Evolutionary conservation across 2,888 invertebrate genomes (phyloP), one percentile per base, ranked within the genome.

Genomic region (Ennomos quercinarius): DNA sequence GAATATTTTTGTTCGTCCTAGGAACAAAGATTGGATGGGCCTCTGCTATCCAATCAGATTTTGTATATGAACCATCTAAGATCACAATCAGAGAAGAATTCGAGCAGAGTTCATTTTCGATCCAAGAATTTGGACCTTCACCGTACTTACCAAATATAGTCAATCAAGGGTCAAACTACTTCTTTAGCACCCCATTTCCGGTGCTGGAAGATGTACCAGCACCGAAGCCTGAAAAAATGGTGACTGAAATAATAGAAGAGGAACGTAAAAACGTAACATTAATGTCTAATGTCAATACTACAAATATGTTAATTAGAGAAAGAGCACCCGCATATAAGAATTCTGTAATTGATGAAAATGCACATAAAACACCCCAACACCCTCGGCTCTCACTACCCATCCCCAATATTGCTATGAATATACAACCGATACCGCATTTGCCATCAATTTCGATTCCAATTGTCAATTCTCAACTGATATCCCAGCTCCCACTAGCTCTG

Each of bases 131-230:
- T 44, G 70, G 60, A 39, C 48, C 59, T n/a, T 67, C 68, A 6
- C 67, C 69, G 8, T 59, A 67, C 38, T 59, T 70, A 52, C 63
- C 74, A 4, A 72, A 71, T 12, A 70, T 76, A 37, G 51, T 80
- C 35, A 80, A 81, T 46, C 73, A 80, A 65, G 80, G 81, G 10
- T 76, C 78, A 13, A 79, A 83, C 58, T 69, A 80, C 38, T 81
- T 75, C 57, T 80, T 81, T 45, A 79, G 83, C 39, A 79, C 83
- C 44, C 72, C 75, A 39, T 56, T 78, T 34, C 44, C 72, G 38
- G 44, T 77, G 40, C 56, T 70, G 43, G 64, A 61, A 57, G 39
- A 49, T n/a, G 11, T 8, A 42, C 60, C 44, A 17, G 52, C 40
- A 39, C 40, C 44, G 9, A n/a, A 13, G 44, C 37, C 42, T 2